Evolutionary conservation across 2,888 invertebrate species (phyloP).

Genomic region (Orchesellides sinensis): DNA sequence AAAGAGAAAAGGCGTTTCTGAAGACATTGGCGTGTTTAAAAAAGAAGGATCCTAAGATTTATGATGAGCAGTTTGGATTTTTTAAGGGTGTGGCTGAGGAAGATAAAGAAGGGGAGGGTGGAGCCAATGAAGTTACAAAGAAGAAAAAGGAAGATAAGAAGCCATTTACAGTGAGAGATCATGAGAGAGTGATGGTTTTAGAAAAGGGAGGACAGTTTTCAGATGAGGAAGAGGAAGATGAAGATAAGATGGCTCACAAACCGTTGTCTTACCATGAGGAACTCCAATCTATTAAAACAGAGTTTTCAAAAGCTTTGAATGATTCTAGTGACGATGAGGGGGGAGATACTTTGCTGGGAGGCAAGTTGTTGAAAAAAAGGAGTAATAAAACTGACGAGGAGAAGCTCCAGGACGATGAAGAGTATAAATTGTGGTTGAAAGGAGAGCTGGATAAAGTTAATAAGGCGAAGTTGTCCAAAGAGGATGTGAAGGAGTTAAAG

Average conservation of each 20-base stretch:
- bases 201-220: constrained; percentile 78
- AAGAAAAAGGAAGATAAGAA: constrained; percentile 79
- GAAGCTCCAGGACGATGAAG: constrained; percentile 80
- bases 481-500: constrained; percentile 82
- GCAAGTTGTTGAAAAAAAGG: constrained; percentile 79
- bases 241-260: constrained; percentile 69
- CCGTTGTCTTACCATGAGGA: constrained; percentile 82
- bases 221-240: constrained; percentile 70
- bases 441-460: constrained; percentile 81
- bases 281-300: constrained; percentile 82
- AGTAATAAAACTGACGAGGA: constrained; percentile 79
- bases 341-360: constrained; percentile 77
- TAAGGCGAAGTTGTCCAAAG: constrained; percentile 69
- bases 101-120: constrained; percentile 8
- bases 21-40: constrained; percentile 91
- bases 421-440: constrained; percentile 88
- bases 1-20: constrained; percentile 90
- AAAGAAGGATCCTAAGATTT: constrained; percentile 92
- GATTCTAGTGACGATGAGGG: constrained; percentile 79
- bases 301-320: constrained; percentile 80
- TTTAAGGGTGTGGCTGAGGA: constrained; percentile 79
- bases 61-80: constrained; percentile 86
- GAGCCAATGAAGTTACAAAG: constrained; percentile 71
- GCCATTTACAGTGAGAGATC: constrained; percentile 85
- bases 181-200: constrained; percentile 86